Percentiles rank a stretch among this genome's conserved stretches.
These are phyloP conservation scores for Miichthys miiuy DNA, from an alignment of 2,797 vertebrate species.

Conservation along the genomic window DNA sequence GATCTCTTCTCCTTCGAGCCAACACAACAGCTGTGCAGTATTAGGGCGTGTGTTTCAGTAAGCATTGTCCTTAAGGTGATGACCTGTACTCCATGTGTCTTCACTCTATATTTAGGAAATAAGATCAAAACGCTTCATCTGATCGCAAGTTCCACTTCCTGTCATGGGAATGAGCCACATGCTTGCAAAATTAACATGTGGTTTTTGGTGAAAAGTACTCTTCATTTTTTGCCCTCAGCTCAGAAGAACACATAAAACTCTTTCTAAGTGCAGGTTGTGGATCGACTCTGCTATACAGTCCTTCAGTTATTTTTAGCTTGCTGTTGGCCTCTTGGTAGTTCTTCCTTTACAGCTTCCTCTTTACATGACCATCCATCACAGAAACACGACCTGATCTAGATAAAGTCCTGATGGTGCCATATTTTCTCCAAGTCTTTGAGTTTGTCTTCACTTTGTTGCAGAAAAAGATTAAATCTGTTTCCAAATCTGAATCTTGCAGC, in stretches of 20 bases:
- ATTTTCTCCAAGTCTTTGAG: conserved; percentile 28
- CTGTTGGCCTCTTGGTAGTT: conserved; percentile 67
- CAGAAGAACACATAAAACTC: conserved; percentile 52
- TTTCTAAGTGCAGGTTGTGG: conserved; percentile 42
- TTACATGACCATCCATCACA: conserved; percentile 64
- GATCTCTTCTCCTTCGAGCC: background rate
- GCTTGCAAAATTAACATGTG: conserved; percentile 35
- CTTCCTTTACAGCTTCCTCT: conserved; percentile 71
- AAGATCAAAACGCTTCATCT: conserved; percentile 50
- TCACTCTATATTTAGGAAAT: conserved; percentile 39
- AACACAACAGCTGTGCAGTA: conserved; percentile 3
- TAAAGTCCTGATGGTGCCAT: conserved; percentile 42
- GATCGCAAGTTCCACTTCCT: conserved; percentile 56
- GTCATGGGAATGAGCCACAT: conserved; percentile 53
- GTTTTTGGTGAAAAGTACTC: conserved; percentile 30
- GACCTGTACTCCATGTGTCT: conserved; percentile 4
- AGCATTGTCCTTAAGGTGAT: conserved; percentile 18
- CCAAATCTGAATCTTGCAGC: conserved; percentile 7
- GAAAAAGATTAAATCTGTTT: conserved; percentile 12
- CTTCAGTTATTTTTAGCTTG: conserved; percentile 73
- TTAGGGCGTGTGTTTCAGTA: background rate
- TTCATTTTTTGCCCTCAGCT: conserved; percentile 33
- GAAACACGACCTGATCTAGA: conserved; percentile 59
- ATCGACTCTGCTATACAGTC: conserved; percentile 52
- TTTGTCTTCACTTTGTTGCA: conserved; percentile 20